Conservation (phyloP, 2,113 vertebrate species). For the Galbula dea region DNA sequence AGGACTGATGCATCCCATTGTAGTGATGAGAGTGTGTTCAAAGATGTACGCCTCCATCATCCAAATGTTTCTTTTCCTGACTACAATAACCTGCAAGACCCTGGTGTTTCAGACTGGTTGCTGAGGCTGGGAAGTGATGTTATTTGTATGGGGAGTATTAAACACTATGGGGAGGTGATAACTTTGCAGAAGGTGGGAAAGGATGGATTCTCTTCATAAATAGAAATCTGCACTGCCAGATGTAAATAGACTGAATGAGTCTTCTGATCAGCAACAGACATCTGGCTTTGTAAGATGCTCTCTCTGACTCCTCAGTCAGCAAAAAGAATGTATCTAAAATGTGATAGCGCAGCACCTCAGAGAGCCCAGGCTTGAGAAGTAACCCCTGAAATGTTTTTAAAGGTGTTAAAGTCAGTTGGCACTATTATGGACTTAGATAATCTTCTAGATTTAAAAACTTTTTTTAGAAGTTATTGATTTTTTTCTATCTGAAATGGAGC, state of each 20-base stretch:
- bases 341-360: background rate
- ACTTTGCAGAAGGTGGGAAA: background rate
- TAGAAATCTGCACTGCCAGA: background rate
- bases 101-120: background rate
- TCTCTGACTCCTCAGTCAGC: background rate
- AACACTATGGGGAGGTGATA: rapidly evolving
- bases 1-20: background rate
- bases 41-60: background rate
- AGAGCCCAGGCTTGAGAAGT: background rate
- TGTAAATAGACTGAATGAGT: background rate
- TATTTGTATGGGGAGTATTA: background rate
- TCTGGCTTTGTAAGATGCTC: background rate
- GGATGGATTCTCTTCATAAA: background rate
- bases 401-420: background rate
- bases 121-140: background rate
- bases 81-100: background rate
- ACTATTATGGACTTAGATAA: background rate
- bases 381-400: background rate
- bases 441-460: background rate
- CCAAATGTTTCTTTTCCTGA: background rate
- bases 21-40: background rate
- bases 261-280: background rate
- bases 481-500: background rate
- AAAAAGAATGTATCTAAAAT: background rate
- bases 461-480: background rate